A percentile compares a stretch with the other conserved stretches of the same genome.
Evolutionary conservation across 2,888 invertebrate species (phyloP).

Genomic region (Ophion costatus): DNA sequence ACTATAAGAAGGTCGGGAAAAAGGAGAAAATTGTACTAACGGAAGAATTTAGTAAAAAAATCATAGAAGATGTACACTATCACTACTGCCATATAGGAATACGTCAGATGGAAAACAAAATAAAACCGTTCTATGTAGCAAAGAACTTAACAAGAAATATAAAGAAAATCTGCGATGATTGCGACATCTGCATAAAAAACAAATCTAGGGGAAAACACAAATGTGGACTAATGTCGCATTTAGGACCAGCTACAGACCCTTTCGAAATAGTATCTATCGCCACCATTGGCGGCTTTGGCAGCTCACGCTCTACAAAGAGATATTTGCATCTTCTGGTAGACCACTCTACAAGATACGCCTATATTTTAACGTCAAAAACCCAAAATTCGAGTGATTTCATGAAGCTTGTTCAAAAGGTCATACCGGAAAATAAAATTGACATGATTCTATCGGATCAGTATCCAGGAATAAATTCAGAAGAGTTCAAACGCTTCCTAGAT

Average conservation of each 20-base stretch:
- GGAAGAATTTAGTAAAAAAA: conserved; percentile 57
- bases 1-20: conserved; percentile 61
- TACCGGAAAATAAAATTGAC: too few relatives aligned
- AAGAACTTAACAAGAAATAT: not conserved
- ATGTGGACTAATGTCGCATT: conserved; percentile 32
- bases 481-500: conserved; percentile 69
- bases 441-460: conserved; percentile 64
- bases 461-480: conserved; percentile 68
- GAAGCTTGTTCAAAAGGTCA: conserved; percentile 55
- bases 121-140: too few relatives aligned
- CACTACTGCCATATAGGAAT: conserved; percentile 40
- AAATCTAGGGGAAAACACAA: conserved; percentile 69
- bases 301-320: conserved; percentile 70
- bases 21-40: conserved; percentile 62
- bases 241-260: conserved; percentile 28
- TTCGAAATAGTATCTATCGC: conserved; percentile 28
- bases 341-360: conserved; percentile 72
- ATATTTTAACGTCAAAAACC: conserved; percentile 70
- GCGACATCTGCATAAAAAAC: conserved; percentile 66
- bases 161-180: conserved; percentile 23
- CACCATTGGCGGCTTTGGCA: conserved; percentile 72
- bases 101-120: conserved; percentile 37
- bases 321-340: conserved; percentile 72
- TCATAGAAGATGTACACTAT: conserved; percentile 59
- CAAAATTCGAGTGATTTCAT: conserved; percentile 68